Percentiles rank a stretch among this genome's conserved stretches.
phyloP scores from a whole-genome alignment of 2,888 invertebrate species.

The Acheta domesticus region DNA sequence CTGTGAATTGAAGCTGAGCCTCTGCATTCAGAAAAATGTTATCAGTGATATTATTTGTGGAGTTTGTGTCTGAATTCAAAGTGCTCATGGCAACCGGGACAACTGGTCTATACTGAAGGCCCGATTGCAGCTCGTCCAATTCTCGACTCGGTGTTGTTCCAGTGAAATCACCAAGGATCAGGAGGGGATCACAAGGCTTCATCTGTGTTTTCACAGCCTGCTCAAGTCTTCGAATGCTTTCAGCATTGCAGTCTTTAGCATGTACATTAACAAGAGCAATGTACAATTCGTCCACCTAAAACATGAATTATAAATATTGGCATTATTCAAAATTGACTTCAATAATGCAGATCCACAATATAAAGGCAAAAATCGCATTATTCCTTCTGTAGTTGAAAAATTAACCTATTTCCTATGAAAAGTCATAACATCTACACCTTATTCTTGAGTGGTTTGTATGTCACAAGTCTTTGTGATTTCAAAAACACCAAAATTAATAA shows the following conservation, averaged over 20 bases:
- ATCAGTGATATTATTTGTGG: conserved; percentile 34
- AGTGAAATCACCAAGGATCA: conserved; percentile 46
- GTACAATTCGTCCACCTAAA: conserved; percentile 49
- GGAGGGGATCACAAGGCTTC: conserved; percentile 40
- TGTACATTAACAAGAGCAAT: conserved; percentile 51
- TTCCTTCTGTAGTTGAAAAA: too few relatives aligned
- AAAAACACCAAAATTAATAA: too few relatives aligned
- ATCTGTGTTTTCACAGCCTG: conserved; percentile 29
- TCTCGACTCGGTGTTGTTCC: conserved; percentile 33
- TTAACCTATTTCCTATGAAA: too few relatives aligned
- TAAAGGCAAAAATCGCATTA: too few relatives aligned
- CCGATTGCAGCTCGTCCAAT: conserved; percentile 25
- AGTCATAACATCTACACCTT: too few relatives aligned
- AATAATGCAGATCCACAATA: too few relatives aligned
- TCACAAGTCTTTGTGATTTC: too few relatives aligned
- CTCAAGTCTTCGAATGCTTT: conserved; percentile 27
- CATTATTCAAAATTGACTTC: too few relatives aligned
- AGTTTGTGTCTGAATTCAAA: conserved; percentile 19
- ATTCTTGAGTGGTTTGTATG: too few relatives aligned
- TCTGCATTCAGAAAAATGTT: conserved; percentile 42
- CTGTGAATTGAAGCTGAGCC: conserved; percentile 47
- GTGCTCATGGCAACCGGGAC: conserved; percentile 31
- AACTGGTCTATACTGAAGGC: conserved; percentile 32
- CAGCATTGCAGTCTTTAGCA: conserved; percentile 31
- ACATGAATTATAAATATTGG: neutral